Conservation (phyloP, 1,140 invertebrate species). For the Caerostris darwini region DNA sequence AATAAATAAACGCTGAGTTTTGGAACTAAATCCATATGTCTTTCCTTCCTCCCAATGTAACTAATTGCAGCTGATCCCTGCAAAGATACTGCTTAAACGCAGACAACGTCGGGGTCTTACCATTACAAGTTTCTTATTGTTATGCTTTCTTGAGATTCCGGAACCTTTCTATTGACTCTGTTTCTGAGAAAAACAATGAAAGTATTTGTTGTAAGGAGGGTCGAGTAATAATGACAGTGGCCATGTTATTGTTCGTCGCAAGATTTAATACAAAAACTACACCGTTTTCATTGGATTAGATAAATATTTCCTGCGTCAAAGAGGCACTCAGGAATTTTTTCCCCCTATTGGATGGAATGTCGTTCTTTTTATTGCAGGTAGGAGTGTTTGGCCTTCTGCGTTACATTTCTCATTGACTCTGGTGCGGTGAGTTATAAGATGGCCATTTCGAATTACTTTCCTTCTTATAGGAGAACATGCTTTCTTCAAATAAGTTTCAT, state of each 20-base stretch:
- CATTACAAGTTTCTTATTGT: conserved; percentile 64
- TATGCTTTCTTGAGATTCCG: conserved; percentile 19
- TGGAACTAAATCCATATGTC: conserved; percentile 3
- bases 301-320: conserved; percentile 72
- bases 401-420: conserved; percentile 54
- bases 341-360: neutral
- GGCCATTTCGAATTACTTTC: neutral
- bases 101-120: conserved; percentile 37
- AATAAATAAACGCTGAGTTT: neutral
- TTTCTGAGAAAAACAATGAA: conserved; percentile 40
- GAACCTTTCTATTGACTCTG: conserved; percentile 63
- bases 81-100: conserved; percentile 57
- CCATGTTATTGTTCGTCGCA: conserved; percentile 70
- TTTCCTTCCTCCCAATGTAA: neutral
- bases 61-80: conserved; percentile 57
- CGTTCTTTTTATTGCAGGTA: conserved; percentile 58
- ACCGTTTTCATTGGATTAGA: conserved; percentile 75
- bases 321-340: neutral
- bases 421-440: conserved; percentile 32
- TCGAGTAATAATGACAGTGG: conserved; percentile 45
- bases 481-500: no score
- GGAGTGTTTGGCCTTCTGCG: conserved; percentile 16
- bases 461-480: neutral
- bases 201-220: conserved; percentile 56
- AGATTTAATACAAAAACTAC: conserved; percentile 74